Percentiles rank a stretch among this genome's conserved stretches.
Conservation (phyloP, 2,797 vertebrate species). For the Oreortyx pictus region DNA sequence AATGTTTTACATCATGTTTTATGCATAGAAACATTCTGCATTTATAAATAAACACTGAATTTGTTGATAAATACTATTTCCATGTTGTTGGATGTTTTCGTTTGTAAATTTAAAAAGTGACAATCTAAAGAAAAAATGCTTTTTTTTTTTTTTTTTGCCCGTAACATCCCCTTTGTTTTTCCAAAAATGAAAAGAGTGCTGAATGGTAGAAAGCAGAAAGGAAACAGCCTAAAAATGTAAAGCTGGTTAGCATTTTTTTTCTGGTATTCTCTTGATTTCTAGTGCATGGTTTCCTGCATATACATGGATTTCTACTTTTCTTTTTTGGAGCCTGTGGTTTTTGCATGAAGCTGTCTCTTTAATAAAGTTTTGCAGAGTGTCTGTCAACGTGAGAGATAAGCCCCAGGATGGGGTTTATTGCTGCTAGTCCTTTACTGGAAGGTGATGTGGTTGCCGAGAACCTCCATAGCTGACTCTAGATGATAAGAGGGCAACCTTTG, state of each 20-base stretch:
- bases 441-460: not conserved
- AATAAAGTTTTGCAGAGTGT: not conserved
- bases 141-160: not conserved
- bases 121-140: not conserved
- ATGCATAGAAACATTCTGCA: conserved; percentile 64
- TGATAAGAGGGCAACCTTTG: not conserved
- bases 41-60: conserved; percentile 71
- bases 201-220: not conserved
- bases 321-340: not conserved
- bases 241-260: not conserved
- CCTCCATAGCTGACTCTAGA: not conserved
- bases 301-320: not conserved
- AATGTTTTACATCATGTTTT: conserved; percentile 59
- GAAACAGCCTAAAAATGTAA: not conserved
- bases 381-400: not conserved
- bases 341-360: not conserved
- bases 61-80: conserved; percentile 58
- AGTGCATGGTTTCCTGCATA: not conserved
- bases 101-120: conserved; percentile 45
- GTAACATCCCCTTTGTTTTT: not conserved
- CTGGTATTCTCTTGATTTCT: not conserved
- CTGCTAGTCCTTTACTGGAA: not conserved
- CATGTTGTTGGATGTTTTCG: conserved; percentile 45
- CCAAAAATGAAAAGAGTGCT: not conserved
- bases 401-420: conserved; percentile 25